These are phyloP conservation scores for Melanocharis versteri DNA, from an alignment of 2,113 vertebrate genomes.

Conservation along the genomic window DNA sequence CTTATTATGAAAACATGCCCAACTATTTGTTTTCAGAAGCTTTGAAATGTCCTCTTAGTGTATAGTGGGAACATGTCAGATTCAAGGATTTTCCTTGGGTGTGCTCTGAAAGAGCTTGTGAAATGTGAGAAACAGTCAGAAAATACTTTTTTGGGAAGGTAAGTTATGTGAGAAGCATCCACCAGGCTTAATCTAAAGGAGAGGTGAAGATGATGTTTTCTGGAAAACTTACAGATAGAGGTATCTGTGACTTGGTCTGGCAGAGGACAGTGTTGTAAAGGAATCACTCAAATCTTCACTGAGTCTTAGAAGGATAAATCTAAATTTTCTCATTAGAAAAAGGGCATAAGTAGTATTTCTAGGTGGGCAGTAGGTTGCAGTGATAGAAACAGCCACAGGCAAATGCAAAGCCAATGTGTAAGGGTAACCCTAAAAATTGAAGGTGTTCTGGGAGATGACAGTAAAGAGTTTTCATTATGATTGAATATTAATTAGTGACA, in stretches of 20 bases:
- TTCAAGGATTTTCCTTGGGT: neutral
- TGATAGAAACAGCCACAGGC: neutral
- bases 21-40: neutral
- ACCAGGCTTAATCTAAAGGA: neutral
- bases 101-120: neutral
- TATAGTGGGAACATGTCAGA: neutral
- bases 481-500: slow-evolving; percentile 80
- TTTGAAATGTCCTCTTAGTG: neutral
- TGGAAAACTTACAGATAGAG: neutral
- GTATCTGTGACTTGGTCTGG: neutral
- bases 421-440: slow-evolving; percentile 6
- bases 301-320: neutral
- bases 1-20: neutral
- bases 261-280: neutral
- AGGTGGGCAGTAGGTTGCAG: neutral
- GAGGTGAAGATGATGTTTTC: neutral
- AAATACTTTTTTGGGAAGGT: neutral
- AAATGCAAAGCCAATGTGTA: neutral
- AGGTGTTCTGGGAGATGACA: neutral
- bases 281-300: neutral
- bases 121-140: neutral
- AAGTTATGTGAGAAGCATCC: neutral
- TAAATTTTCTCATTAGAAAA: neutral
- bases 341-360: neutral
- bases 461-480: slow-evolving; percentile 69